These are phyloP conservation scores for Struthidea cinerea DNA, from an alignment of 2,113 vertebrate genomes.

Conservation along the genomic window DNA sequence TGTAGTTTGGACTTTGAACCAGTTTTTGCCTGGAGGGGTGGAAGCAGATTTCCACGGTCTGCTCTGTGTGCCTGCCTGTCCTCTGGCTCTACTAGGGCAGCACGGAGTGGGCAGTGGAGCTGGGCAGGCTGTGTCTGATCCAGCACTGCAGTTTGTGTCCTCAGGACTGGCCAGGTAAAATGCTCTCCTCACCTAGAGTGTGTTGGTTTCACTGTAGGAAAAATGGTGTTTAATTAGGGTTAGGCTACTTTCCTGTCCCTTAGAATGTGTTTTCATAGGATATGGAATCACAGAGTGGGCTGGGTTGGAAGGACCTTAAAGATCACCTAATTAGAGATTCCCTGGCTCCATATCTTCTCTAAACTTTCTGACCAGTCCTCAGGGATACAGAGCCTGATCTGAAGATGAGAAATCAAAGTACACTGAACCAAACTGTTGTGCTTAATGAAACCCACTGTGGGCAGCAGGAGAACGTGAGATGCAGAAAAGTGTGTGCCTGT, in stretches of 20 bases:
- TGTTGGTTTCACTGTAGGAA: background rate
- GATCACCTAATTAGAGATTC: background rate
- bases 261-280: background rate
- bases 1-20: background rate
- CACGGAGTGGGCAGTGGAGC: background rate
- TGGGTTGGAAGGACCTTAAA: background rate
- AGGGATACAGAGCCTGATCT: background rate
- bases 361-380: background rate
- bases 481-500: rapidly evolving
- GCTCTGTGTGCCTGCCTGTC: background rate
- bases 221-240: background rate
- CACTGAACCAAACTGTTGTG: background rate
- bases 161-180: background rate
- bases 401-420: background rate
- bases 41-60: background rate
- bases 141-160: background rate
- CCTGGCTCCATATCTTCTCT: background rate
- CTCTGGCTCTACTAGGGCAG: background rate
- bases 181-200: background rate
- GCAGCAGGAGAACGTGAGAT: background rate
- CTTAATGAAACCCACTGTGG: background rate
- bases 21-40: background rate
- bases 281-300: background rate
- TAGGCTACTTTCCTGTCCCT: background rate
- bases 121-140: background rate